phyloP scores from a whole-genome alignment of 2,797 vertebrate genomes.

The Lutjanus campechanus region DNA sequence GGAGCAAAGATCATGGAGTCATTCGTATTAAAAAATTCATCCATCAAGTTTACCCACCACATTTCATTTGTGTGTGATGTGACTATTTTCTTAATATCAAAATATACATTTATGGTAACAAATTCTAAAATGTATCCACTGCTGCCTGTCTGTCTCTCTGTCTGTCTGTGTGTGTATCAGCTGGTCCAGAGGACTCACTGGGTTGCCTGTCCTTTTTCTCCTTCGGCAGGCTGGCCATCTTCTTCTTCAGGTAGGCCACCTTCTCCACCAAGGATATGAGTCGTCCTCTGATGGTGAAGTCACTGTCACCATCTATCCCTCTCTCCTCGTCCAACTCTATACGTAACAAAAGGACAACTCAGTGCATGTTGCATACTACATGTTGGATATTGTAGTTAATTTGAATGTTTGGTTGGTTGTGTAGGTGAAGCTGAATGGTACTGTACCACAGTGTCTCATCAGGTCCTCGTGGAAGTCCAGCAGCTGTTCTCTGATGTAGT shows the following conservation, averaged over 20 bases:
- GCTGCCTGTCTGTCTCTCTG: background rate
- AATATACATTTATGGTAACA: background rate
- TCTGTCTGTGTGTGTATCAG: background rate
- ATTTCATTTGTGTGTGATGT: no score
- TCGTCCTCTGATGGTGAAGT: constrained; percentile 93
- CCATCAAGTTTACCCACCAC: background rate
- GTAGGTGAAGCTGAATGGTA: constrained; percentile 7
- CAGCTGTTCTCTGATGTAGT: constrained; percentile 92
- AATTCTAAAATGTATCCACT: background rate
- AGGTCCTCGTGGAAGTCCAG: constrained; percentile 96
- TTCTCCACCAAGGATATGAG: constrained; percentile 94
- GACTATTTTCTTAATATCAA: background rate
- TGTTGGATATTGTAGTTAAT: background rate
- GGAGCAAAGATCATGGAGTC: background rate
- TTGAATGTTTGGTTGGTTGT: background rate
- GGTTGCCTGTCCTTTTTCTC: constrained; percentile 89
- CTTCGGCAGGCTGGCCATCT: constrained; percentile 87
- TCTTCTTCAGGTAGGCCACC: constrained; percentile 93
- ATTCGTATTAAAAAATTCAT: background rate
- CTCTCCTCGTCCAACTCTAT: constrained; percentile 94
- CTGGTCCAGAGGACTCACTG: constrained; percentile 82
- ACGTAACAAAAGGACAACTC: constrained; percentile 74
- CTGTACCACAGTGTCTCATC: constrained; percentile 95
- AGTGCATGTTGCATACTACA: background rate
- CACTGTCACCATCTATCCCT: constrained; percentile 86